Conservation (phyloP, 64 coral and sea anemone genomes). For the Montipora sp. region DNA sequence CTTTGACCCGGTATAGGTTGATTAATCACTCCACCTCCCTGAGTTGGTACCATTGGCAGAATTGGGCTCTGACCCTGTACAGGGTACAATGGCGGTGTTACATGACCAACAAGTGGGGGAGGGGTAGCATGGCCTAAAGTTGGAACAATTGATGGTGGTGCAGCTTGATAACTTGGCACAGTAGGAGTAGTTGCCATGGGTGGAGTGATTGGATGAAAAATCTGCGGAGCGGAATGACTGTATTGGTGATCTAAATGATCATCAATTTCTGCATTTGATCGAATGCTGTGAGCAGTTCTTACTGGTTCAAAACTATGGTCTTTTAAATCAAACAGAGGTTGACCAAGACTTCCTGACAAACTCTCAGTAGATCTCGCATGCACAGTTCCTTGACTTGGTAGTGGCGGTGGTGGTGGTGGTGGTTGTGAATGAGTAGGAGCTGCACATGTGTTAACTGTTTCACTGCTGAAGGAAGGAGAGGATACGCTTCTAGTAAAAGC, state of each 20-base stretch:
- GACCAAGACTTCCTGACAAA: slow-evolving; percentile 71
- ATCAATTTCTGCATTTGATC: slow-evolving; percentile 84
- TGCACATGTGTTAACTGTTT: neutral
- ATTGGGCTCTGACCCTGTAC: slow-evolving; percentile 17
- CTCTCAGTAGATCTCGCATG: slow-evolving; percentile 21
- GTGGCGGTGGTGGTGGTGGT: too few species aligned
- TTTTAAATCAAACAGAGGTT: slow-evolving; percentile 84
- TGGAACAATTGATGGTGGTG: neutral
- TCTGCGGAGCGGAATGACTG: slow-evolving; percentile 42
- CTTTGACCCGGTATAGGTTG: slow-evolving; percentile 14
- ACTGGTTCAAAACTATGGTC: slow-evolving; percentile 88
- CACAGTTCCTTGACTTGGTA: neutral
- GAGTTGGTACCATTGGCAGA: neutral
- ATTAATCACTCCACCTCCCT: slow-evolving; percentile 12
- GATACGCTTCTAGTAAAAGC: slow-evolving; percentile 13
- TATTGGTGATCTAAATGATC: slow-evolving; percentile 64
- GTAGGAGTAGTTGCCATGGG: slow-evolving; percentile 2
- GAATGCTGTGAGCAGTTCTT: slow-evolving; percentile 69
- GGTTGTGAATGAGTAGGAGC: neutral
- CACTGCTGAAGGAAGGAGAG: slow-evolving; percentile 25
- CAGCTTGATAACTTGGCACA: slow-evolving; percentile 18
- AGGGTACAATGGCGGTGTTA: slow-evolving; percentile 38
- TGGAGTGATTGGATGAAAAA: slow-evolving; percentile 71
- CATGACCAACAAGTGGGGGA: slow-evolving; percentile 25
- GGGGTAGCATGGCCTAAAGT: slow-evolving; percentile 26